Conservation (phyloP, 2,797 vertebrate genomes). For the Mus spretus region DNA sequence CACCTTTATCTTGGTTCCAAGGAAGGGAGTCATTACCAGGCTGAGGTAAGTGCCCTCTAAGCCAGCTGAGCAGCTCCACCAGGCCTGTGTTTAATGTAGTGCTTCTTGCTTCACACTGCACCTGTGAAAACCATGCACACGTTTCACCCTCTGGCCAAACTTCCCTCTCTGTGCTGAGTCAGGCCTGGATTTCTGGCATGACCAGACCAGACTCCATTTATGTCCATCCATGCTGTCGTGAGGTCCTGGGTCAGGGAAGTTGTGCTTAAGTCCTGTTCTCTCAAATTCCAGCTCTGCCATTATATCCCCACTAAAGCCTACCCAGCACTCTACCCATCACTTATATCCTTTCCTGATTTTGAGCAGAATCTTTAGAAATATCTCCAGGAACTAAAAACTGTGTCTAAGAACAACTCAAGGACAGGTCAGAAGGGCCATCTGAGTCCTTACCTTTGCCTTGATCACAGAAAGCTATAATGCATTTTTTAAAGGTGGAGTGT, state of each 20-base stretch:
- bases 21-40: not conserved
- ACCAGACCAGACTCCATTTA: not conserved
- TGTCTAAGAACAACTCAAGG: not conserved
- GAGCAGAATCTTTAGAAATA: not conserved
- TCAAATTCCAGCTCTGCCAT: not conserved
- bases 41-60: not conserved
- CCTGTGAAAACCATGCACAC: too few relatives aligned
- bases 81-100: not conserved
- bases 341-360: not conserved
- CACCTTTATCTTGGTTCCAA: not conserved
- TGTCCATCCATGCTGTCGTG: not conserved
- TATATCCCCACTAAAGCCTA: not conserved
- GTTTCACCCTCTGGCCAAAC: too few relatives aligned
- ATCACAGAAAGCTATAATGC: not conserved
- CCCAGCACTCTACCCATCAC: not conserved
- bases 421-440: too few relatives aligned
- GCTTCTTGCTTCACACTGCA: not conserved
- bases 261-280: not conserved
- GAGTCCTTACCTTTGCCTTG: not conserved
- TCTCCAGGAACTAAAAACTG: not conserved
- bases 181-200: not conserved
- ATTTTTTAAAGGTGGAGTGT: not conserved
- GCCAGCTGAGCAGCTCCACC: too few relatives aligned
- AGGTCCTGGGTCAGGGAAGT: not conserved
- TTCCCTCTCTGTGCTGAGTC: not conserved